Base-by-base conservation (phyloP, 2,888 invertebrate species). In the Archaeoteleia sp. region DNA sequence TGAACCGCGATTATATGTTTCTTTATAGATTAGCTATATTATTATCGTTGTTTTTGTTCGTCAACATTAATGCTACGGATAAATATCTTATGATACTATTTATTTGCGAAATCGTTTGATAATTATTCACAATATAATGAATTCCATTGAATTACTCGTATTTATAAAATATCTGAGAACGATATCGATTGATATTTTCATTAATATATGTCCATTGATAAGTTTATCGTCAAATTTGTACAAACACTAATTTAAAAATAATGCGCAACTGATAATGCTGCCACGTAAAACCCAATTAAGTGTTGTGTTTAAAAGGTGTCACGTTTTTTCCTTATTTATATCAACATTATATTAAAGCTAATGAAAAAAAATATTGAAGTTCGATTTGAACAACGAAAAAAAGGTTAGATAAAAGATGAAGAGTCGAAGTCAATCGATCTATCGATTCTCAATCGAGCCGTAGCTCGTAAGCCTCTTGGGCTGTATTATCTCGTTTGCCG, bases 401-500 rank as follows among this genome's bases (percentile, higher is more conserved):
- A 39, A 29, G 46, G 53, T 49, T 23, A 51, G 20, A 20, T 20
- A 20, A 30, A 10, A 29, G 9, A 29, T 55, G 43, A 57, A 51
- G 49, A 65, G 30, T 39, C 57, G 49, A 39, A 39, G 53, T 9
- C 37, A 43, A 49, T 43, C 60, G 68, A 63, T 54, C 55, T 39
- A 67, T 67, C 65, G 58, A 53, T 54, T 43, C 54, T 39, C 14
- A 34, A 46, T 53, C 29, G 54, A 43, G 39, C 37, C 25, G 51
- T 42, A 32, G 55, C 37, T 55, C 51, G 17, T 34, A 45, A 53
- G 45, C 73, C 74, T 78, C 76, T 78, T 81, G 78, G 69, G 74
- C 75, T 76, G 78, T 77, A 77, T 83, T 82, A 82, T 84, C 84
- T 79, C 74, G 77, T 77, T 81, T 75, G 72, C 79, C 81, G 82